These are phyloP conservation scores for Meles meles DNA, from an alignment of 2,113 vertebrate species.

Conservation along the genomic window DNA sequence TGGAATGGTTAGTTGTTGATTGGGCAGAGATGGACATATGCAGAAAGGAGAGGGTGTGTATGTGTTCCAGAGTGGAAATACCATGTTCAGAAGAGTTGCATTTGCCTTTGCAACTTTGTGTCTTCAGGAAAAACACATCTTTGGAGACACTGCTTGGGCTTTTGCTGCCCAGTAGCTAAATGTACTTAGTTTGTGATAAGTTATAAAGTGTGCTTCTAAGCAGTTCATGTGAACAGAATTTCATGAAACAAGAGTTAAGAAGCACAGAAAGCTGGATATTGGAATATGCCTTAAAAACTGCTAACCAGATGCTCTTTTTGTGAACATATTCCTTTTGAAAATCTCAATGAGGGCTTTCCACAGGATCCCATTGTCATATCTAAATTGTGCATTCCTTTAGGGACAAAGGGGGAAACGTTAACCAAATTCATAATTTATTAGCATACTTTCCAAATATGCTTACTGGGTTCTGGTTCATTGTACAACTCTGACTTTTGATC, in stretches of 20 bases:
- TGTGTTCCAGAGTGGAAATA: not conserved
- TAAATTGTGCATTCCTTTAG: conserved; percentile 22
- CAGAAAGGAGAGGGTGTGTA: not conserved
- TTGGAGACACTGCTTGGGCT: not conserved
- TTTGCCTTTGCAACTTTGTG: not conserved
- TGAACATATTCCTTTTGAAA: not conserved
- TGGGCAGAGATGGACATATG: not conserved
- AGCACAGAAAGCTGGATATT: not conserved
- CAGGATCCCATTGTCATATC: not conserved
- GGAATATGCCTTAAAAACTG: not conserved
- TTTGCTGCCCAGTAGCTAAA: conserved; percentile 1
- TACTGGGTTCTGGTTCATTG: not conserved
- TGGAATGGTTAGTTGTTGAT: not conserved
- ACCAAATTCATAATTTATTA: not conserved
- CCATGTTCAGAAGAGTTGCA: not conserved
- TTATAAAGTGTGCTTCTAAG: conserved; percentile 27
- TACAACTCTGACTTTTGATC: conserved; percentile 22
- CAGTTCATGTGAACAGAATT: not conserved
- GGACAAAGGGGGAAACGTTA: not conserved
- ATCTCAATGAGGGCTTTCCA: not conserved
- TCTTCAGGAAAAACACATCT: not conserved
- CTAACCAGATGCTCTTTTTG: not conserved
- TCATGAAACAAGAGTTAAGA: not conserved
- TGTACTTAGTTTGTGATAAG: not conserved
- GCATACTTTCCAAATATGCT: not conserved